Evolutionary conservation across 2,797 vertebrate species (phyloP).

Genomic region (Triplophysa bombifrons): DNA sequence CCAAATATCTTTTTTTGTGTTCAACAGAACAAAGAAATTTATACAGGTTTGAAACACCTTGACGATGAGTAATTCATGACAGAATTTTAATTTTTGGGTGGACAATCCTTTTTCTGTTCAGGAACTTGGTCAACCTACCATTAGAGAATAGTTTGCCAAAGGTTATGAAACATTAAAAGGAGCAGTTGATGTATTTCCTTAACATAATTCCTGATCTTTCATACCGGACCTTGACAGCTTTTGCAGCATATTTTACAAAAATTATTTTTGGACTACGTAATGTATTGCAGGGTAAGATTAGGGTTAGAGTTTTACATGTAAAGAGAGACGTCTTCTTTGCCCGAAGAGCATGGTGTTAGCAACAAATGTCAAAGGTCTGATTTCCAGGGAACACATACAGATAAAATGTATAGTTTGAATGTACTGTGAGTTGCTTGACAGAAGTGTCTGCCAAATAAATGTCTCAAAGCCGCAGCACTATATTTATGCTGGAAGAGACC

Average conservation of each 20-base stretch:
- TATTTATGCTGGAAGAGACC: not conserved
- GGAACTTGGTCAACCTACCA: not conserved
- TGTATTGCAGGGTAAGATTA: not conserved
- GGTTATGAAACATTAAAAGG: not conserved
- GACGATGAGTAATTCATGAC: too few relatives aligned
- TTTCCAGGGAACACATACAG: not conserved
- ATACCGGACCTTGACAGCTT: not conserved
- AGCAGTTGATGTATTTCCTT: not conserved
- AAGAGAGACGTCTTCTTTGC: not conserved
- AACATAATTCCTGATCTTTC: not conserved
- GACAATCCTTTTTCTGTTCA: too few relatives aligned
- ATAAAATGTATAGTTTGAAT: not conserved
- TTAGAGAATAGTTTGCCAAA: not conserved
- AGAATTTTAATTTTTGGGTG: too few relatives aligned
- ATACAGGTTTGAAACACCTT: too few relatives aligned
- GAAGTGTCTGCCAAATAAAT: not conserved
- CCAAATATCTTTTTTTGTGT: too few relatives aligned
- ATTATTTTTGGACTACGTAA: not conserved
- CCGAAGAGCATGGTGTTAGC: not conserved
- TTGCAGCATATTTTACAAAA: not conserved
- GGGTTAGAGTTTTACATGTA: not conserved
- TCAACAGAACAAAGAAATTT: too few relatives aligned
- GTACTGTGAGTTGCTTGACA: not conserved
- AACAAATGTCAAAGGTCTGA: not conserved
- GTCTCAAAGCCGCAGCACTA: not conserved